These are phyloP conservation scores for Tangara arthus DNA, from an alignment of 2,797 vertebrate species.

Conservation along the genomic window DNA sequence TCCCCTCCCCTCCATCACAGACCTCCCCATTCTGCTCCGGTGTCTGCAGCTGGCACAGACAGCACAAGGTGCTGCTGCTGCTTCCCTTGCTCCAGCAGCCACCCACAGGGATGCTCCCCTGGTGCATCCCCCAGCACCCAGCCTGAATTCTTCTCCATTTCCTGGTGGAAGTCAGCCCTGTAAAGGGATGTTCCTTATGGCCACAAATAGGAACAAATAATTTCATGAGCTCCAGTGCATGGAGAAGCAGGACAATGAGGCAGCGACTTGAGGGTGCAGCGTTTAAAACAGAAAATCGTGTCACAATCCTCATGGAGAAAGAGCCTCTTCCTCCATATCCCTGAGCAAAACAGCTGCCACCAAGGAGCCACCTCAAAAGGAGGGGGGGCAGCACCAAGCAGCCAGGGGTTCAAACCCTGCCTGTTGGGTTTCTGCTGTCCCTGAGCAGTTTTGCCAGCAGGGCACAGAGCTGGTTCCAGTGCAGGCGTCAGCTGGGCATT, in stretches of 20 bases:
- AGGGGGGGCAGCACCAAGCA: background rate
- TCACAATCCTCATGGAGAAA: rapidly evolving
- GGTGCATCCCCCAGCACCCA: background rate
- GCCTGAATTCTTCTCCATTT: background rate
- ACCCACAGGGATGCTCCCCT: background rate
- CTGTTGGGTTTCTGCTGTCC: background rate
- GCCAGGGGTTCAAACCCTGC: background rate
- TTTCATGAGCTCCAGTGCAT: background rate
- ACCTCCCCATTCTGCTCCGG: background rate
- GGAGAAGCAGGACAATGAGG: background rate
- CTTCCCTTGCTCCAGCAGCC: background rate
- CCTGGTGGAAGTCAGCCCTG: background rate
- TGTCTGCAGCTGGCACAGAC: background rate
- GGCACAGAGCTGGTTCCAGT: background rate
- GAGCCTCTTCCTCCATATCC: background rate
- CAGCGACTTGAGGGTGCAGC: rapidly evolving
- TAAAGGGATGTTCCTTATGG: background rate
- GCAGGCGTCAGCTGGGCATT: rapidly evolving
- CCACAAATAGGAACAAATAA: background rate
- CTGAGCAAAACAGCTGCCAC: background rate
- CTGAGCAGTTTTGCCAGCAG: background rate
- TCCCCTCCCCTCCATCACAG: background rate
- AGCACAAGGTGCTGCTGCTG: background rate
- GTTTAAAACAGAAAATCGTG: background rate
- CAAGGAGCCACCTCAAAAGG: background rate